Percentiles rank a stretch among this genome's conserved stretches.
Conservation (phyloP, 2,797 vertebrate genomes). For the Morus bassanus region DNA sequence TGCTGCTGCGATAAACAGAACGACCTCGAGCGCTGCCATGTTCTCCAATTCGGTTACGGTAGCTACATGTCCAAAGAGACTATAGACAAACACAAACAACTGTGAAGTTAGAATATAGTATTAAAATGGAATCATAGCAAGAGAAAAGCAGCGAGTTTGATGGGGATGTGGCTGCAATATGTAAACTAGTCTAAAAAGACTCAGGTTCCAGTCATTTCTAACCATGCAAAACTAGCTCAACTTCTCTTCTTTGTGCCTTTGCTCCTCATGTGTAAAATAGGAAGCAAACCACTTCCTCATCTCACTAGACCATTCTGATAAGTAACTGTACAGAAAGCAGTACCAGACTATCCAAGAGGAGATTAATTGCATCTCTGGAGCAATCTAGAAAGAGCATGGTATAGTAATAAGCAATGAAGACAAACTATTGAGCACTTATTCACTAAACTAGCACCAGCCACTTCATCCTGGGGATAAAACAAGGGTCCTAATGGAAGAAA, state of each 20-base stretch:
- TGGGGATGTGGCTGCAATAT: background rate
- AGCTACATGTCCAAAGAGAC: background rate
- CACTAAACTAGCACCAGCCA: background rate
- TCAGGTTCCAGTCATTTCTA: background rate
- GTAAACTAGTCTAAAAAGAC: slow-evolving; percentile 13
- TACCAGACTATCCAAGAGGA: background rate
- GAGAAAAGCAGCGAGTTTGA: background rate
- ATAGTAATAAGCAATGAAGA: background rate
- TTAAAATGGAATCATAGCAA: background rate
- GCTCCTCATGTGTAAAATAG: background rate
- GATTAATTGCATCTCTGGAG: background rate
- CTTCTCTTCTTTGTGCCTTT: background rate
- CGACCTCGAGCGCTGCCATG: accelerated
- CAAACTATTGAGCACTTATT: background rate
- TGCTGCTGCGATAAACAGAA: background rate
- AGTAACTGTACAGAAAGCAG: background rate
- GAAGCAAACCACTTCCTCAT: slow-evolving; percentile 49
- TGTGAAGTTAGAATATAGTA: background rate
- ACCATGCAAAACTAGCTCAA: background rate
- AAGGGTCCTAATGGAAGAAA: background rate
- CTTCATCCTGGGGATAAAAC: background rate
- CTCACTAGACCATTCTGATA: background rate
- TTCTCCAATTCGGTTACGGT: accelerated
- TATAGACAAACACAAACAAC: background rate
- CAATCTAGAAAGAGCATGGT: background rate